These are phyloP conservation scores for Eciton burchellii DNA, from an alignment of 1,140 invertebrate genomes.

Conservation along the genomic window DNA sequence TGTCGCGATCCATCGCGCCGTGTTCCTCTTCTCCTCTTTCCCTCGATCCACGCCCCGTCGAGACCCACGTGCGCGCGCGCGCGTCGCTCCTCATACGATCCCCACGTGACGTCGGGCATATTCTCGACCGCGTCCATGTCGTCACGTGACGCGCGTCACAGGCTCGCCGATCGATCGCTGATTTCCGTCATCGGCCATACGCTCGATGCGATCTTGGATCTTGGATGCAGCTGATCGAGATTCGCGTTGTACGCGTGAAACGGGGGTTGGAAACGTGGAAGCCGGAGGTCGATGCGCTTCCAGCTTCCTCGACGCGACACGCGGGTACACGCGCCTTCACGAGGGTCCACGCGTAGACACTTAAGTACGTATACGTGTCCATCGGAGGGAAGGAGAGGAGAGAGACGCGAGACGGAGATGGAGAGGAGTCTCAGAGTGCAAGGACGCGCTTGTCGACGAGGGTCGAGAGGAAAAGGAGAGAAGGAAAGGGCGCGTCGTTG, in stretches of 20 bases:
- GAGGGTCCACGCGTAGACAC: constrained; percentile 14
- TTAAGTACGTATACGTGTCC: constrained; percentile 44
- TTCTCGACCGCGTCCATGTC: background rate
- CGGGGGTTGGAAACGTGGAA: background rate
- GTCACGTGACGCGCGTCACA: background rate
- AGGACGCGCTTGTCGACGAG: background rate
- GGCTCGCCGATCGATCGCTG: constrained; percentile 8
- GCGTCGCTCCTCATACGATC: background rate
- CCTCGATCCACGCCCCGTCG: background rate
- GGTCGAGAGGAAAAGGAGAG: background rate
- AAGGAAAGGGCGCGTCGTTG: constrained; percentile 11
- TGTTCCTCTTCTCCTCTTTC: background rate
- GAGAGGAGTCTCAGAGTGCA: background rate
- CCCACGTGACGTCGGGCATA: background rate
- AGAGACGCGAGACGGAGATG: background rate
- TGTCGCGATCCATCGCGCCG: background rate
- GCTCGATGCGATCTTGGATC: background rate
- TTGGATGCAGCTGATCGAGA: constrained; percentile 16
- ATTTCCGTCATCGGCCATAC: background rate
- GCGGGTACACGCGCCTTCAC: constrained; percentile 29
- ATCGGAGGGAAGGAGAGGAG: background rate
- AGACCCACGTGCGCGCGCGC: background rate
- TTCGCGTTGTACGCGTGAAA: background rate
- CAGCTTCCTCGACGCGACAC: constrained; percentile 2
- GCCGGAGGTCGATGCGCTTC: background rate